Base-by-base conservation (phyloP, 2,888 invertebrate genomes). In the Cyaniris semiargus region DNA sequence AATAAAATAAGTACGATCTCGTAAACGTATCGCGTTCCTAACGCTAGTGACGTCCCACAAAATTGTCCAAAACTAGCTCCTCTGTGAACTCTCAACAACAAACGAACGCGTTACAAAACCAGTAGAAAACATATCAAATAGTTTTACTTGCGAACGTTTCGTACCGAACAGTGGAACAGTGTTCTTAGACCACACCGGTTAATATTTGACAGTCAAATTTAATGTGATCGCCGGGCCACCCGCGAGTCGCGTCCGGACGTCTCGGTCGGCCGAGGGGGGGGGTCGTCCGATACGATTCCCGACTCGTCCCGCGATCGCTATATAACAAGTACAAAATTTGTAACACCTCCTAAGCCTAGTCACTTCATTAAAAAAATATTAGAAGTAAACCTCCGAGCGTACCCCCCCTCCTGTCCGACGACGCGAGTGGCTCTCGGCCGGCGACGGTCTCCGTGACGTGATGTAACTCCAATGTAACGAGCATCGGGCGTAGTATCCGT, bases 21-120 rank as follows among this genome's bases (percentile, higher is more conserved):
- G 76, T 78, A 76, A 75, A 78, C 76, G 80, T 79, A 78, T 80
- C 78, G 79, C 80, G 80, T 79, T 80, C 80, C 81, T 80, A 80
- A 78, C 77, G 79, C 81, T 81, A 81, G 78, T 79, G 80, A 81
- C 81, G 81, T 81, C 80, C 80, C 80, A 81, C 81, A 78, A 80
- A 77, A 80, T 78, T 78, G 80, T 81, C 81, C 81, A 81, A 80
- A 81, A 79, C 78, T 80, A 80, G 80, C 80, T 79, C 80, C 78
- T 75, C 78, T 78, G 78, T 77, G 76, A 78, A 80, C 76, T 76
- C 80, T 79, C 76, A 80, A 80, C 79, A 71, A 79, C 78, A 78
- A 80, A 79, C 78, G 79, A 79, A 79, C 78, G 76, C 79, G 78
- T 78, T 80, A 80, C 79, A 80, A 80, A 80, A 80, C 79, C 78